Base-by-base conservation (phyloP, 2,888 invertebrate species). In the Cephalotes varians region DNA sequence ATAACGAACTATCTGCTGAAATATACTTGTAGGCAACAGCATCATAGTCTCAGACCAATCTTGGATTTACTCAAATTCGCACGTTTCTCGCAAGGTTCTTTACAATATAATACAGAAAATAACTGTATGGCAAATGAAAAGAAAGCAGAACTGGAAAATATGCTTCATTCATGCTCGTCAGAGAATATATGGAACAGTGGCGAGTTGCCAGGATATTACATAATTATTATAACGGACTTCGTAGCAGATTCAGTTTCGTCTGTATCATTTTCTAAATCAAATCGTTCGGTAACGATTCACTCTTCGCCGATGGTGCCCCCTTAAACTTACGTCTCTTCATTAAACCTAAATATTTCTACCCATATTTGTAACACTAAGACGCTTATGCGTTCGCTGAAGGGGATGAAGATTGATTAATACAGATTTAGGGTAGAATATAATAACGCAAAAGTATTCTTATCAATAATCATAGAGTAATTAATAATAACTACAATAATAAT, bases 381-480 rank as follows among this genome's bases (percentile, higher is more conserved):
- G 83, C 72, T 81, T 82, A 83, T 44, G 77, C 76, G 85, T 69
- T 73, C 81, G 37, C 71, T 85, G 18, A 47, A 79, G 67, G 81
- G 71, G 84, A 84, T 81, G 58, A 83, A 67, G 69, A 28, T 83
- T 85, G 62, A 82, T 83, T 86, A 86, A 83, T 84, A 84, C 84
- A 84, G 74, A 82, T 76, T 64, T 67, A 47, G 84, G 76, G 67
- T 85, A 86, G 85, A 74, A 87, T 87, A 88, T 79, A 83, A 87
- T 87, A 88, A 90, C 87, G 88, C 88, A 87, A 88, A 89, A 89
- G 74, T 85, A 87, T 67, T 83, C 86, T 86, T 84, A 84, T 85
- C 65, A 54, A 80, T 82, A 88, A 85, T 73, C 62, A 77, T 86
- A 82, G 73, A 71, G 73, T 83, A 87, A 82, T 88, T 83, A 87